Evolutionary conservation across 2,888 invertebrate genomes (phyloP), one percentile per base, ranked within the genome.

Genomic region (Macrophya annulata): DNA sequence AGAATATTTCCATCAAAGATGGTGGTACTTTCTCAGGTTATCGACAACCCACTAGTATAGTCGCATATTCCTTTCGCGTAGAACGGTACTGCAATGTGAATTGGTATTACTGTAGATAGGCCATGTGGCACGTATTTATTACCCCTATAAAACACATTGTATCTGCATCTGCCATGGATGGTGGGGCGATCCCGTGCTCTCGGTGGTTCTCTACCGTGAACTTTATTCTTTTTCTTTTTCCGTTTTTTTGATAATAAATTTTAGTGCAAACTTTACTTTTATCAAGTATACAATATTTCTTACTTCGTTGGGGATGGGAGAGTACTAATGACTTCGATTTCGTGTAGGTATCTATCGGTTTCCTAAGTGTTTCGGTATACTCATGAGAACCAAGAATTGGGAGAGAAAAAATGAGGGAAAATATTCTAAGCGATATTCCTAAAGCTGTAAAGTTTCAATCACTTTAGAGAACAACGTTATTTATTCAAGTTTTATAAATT

Each of bases 181-280:
- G 40, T 25, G 21, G 40, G 31, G 37, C 31, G 40, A 77, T 25
- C 25, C 65, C 62, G 43, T n/a, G 37, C 43, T 45, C 84, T 43
- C 40, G 10, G 45, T 25, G 12, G n/a, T n/a, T 31, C 45, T 65
- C n/a, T 77, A 37, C 51, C 72, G 21, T 43, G 55, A 76, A 77
- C n/a, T 83, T 83, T 71, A 68, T 83, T 68, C 68, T 31, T 31
- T 3, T 31, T 31, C 3, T 31, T 31, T 55, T 55, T 62, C n/a
- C n/a, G n/a, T 59, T 71, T 45, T 62, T 65, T 45, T 31, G 62
- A 77, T 48, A 48, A 77, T 85, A 76, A 62, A 74, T 74, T 84
- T 62, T 21, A 59, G 45, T 43, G 84, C 84, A 65, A 59, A 85
- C 84, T 85, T 85, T 45, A 85, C 84, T 85, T 77, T 77, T 85